A percentile compares a stretch with the other conserved stretches of the same genome.
These are phyloP conservation scores for Thalassarche chlororhynchos DNA, from an alignment of 2,113 vertebrate genomes.

Conservation along the genomic window DNA sequence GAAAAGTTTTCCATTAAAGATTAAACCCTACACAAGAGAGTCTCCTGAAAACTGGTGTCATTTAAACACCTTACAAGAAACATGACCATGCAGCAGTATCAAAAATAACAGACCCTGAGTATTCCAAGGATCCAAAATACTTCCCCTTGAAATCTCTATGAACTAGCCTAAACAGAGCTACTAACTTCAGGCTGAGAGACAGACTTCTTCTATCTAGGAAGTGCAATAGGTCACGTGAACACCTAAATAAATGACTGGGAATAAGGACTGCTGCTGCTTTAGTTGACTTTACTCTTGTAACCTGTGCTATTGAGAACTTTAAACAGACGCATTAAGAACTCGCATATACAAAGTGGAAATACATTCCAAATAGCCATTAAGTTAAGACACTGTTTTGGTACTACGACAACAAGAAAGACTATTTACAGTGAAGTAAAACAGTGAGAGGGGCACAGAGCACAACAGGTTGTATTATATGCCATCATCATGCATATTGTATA, in stretches of 20 bases:
- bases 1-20: neutral
- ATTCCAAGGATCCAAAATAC: neutral
- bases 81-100: accelerated
- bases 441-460: neutral
- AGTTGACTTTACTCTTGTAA: neutral
- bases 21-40: neutral
- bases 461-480: neutral
- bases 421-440: neutral
- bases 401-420: neutral
- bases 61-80: neutral
- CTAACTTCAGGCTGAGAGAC: neutral
- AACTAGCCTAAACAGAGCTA: neutral
- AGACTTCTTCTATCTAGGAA: neutral
- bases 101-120: neutral
- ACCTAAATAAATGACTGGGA: neutral
- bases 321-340: neutral
- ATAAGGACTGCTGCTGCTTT: neutral
- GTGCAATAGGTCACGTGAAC: accelerated
- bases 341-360: neutral
- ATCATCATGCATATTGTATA: neutral
- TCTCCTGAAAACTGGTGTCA: neutral
- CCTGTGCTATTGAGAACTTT: neutral
- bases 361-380: neutral
- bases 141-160: neutral
- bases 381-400: neutral